These are phyloP conservation scores for Idaea straminata DNA, from an alignment of 2,888 invertebrate species.

Conservation along the genomic window DNA sequence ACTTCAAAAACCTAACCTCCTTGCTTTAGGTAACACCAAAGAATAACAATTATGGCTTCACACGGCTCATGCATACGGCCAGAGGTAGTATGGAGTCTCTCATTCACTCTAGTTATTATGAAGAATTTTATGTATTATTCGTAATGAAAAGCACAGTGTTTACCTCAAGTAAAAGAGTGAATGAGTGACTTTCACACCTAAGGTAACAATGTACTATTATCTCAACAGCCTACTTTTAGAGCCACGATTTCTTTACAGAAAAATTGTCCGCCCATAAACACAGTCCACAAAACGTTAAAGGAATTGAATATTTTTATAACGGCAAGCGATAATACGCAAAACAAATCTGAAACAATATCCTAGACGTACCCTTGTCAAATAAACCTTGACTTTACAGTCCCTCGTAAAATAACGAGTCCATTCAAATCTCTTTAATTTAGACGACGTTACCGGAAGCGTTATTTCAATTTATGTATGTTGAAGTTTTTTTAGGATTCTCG, in stretches of 20 bases:
- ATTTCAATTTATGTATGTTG: constrained; percentile 14
- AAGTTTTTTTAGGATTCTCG: neutral
- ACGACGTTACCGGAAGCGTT: constrained; percentile 13
- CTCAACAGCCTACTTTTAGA: neutral
- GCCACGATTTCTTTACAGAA: neutral
- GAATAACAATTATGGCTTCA: no score
- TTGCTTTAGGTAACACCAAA: no score
- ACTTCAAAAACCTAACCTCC: no score
- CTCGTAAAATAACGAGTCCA: constrained; percentile 10
- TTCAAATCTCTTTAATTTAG: constrained; percentile 21
- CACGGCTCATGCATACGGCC: no score
- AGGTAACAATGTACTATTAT: no score
- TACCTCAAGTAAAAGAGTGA: no score
- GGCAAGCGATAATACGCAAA: neutral
- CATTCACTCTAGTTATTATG: no score
- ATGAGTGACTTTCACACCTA: no score
- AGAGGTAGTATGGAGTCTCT: no score
- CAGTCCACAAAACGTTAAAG: neutral
- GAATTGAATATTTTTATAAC: neutral
- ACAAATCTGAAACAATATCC: neutral
- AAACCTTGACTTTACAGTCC: constrained; percentile 13
- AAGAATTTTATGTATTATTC: no score
- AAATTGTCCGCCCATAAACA: neutral
- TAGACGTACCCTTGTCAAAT: constrained; percentile 11
- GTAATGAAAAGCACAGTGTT: no score